phyloP scores from a whole-genome alignment of 2,113 vertebrate genomes.

The Ciconia stormi region DNA sequence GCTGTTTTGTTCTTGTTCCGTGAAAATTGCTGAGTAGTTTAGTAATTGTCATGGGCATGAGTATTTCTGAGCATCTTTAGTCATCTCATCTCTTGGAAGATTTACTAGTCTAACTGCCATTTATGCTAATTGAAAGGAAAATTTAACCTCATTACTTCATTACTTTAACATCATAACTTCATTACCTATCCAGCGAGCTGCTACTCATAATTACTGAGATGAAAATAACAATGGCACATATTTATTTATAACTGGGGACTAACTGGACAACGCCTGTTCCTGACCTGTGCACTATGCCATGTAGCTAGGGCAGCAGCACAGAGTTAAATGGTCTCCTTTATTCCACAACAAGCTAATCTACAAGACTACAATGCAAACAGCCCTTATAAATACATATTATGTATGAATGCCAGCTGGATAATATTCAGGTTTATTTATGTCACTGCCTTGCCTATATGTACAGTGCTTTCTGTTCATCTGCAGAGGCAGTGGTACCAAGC shows the following conservation, averaged over 20 bases:
- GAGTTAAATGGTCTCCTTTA: background rate
- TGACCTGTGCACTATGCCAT: background rate
- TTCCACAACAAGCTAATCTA: background rate
- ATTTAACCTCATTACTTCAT: background rate
- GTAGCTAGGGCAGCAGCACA: background rate
- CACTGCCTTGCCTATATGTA: background rate
- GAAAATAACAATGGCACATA: background rate
- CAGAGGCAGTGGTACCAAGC: background rate
- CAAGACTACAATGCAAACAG: background rate
- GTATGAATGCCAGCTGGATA: background rate
- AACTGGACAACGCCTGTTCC: background rate
- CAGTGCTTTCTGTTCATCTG: background rate
- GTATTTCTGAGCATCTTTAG: background rate
- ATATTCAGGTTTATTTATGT: background rate
- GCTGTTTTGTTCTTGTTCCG: background rate
- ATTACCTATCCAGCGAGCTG: background rate
- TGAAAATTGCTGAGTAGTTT: background rate
- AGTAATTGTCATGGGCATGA: background rate
- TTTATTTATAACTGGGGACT: background rate
- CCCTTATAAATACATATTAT: background rate
- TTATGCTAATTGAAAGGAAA: background rate
- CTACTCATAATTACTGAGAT: background rate
- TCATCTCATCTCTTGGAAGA: background rate
- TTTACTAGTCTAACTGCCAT: background rate
- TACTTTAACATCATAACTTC: background rate